Evolutionary conservation across 2,888 invertebrate species (phyloP), one percentile per base, ranked within the genome.

Genomic region (Xestia c-nigrum): DNA sequence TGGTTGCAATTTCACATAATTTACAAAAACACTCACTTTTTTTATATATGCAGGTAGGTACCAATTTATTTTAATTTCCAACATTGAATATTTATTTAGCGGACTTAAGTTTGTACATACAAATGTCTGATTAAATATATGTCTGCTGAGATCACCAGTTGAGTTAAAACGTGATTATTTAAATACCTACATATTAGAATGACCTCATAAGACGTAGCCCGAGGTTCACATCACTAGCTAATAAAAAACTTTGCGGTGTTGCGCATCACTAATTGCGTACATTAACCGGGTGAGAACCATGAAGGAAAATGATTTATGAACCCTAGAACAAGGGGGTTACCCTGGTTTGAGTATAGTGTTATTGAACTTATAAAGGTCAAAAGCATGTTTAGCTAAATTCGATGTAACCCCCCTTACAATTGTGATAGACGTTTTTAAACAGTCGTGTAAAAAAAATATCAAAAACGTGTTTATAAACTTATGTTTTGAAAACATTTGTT

Each of bases 161-260:
- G 83, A 43, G 52, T 74, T 66, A 72, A 79, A 85, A 87, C 86
- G 81, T 84, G 86, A 87, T 88, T 88, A 50, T 89, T 82, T 81
- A 76, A 70, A 72, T 85, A 84, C 78, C 83, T 87, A 87, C 78
- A 67, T 55, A 70, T 73, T 21, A 40, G 68, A 50, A 82, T 87
- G 88, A 88, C 88, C 85, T 88, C 88, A 87, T 76, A 66, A 73
- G 70, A 70, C 72, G 78, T 21, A 52, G 66, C 69, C 1, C 21
- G 47, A 76, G 76, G 74, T 86, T 81, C 86, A 85, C 76, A 86
- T 80, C 73, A 83, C 80, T 80, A 63, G 31, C 3, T 78, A 73
- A 77, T 73, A 84, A 85, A 85, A 82, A 85, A 47, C 57, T 84
- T 70, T 65, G 81, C 59, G 50, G n/a, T 84, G 38, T 78, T 84